Evolutionary conservation across 1,140 invertebrate species (phyloP).

Genomic region (Delia radicum): DNA sequence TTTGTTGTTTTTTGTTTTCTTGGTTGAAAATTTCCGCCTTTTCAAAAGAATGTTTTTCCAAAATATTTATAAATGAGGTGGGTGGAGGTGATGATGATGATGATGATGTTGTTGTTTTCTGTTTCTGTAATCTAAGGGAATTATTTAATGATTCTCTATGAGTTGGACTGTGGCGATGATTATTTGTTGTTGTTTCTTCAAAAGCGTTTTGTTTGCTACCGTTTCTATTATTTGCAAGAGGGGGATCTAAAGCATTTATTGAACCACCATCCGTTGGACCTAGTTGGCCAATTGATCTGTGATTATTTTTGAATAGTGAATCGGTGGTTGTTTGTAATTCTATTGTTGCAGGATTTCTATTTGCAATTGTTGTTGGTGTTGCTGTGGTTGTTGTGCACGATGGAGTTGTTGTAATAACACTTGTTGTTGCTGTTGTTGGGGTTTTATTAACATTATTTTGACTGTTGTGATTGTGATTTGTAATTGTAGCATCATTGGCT

Average conservation of each 20-base stretch:
- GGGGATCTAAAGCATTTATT: slow-evolving; percentile 28
- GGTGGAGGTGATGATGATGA: too few species aligned
- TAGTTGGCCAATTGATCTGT: slow-evolving; percentile 15
- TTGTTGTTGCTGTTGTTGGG: not conserved
- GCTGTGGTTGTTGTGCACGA: slow-evolving; percentile 21
- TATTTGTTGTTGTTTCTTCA: not conserved
- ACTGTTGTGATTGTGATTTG: slow-evolving; percentile 54
- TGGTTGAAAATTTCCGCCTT: slow-evolving; percentile 8
- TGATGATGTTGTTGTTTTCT: slow-evolving; percentile 7
- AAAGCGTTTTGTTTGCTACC: not conserved
- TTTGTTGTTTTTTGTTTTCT: not conserved
- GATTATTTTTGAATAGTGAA: not conserved
- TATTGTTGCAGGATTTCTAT: slow-evolving; percentile 11
- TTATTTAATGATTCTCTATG: not conserved
- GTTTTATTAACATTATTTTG: not conserved
- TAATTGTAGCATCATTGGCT: slow-evolving; percentile 25
- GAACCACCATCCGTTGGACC: slow-evolving; percentile 18
- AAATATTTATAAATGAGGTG: slow-evolving; percentile 19
- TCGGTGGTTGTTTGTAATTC: not conserved
- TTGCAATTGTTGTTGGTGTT: too few species aligned
- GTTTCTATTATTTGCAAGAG: slow-evolving; percentile 23
- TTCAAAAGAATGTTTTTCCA: slow-evolving; percentile 12
- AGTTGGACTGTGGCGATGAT: not conserved
- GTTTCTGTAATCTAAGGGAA: not conserved
- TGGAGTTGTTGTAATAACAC: slow-evolving; percentile 25